Percentiles rank a stretch among this genome's conserved stretches.
Conservation (phyloP, 30 jellyfish, hydroid and myxozoan genomes). For the Cassiopea xamachana region DNA sequence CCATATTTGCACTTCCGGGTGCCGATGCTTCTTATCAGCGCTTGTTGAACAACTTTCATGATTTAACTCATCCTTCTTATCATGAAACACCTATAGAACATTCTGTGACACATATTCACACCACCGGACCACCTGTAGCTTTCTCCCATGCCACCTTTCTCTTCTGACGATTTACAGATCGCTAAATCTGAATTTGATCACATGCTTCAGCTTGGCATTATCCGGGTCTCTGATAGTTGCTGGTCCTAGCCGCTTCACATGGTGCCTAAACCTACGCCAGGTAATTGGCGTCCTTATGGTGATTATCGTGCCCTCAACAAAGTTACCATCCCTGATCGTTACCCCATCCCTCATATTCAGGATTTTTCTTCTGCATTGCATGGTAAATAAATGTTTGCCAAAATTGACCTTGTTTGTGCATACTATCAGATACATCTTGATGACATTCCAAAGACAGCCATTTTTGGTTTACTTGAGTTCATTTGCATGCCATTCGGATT, state of each 20-base stretch:
- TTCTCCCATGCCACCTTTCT: slow-evolving; percentile 10
- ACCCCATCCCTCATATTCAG: slow-evolving; percentile 70
- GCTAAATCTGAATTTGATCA: slow-evolving; percentile 53
- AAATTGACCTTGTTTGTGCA: slow-evolving; percentile 54
- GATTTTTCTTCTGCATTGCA: slow-evolving; percentile 52
- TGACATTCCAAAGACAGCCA: slow-evolving; percentile 62
- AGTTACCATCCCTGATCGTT: slow-evolving; percentile 52
- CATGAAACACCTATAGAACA: slow-evolving; percentile 28
- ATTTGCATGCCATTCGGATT: slow-evolving; percentile 66
- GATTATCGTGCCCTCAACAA: slow-evolving; percentile 60
- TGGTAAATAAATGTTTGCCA: slow-evolving; percentile 34
- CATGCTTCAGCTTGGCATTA: slow-evolving; percentile 36
- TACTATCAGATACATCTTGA: slow-evolving; percentile 58
- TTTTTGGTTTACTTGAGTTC: slow-evolving; percentile 60
- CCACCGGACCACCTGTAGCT: slow-evolving; percentile 3
- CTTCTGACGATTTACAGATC: slow-evolving; percentile 22
- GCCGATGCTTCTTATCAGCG: background rate
- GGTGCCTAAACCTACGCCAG: background rate
- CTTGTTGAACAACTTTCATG: background rate
- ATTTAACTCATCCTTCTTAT: background rate
- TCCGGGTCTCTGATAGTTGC: background rate
- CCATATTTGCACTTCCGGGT: background rate
- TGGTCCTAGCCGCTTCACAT: slow-evolving; percentile 4
- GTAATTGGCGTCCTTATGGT: slow-evolving; percentile 63
- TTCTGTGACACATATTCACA: slow-evolving; percentile 24